A percentile compares a stretch with the other conserved stretches of the same genome.
phyloP scores from a whole-genome alignment of 2,888 invertebrate species.

The Philereme vetulata region DNA sequence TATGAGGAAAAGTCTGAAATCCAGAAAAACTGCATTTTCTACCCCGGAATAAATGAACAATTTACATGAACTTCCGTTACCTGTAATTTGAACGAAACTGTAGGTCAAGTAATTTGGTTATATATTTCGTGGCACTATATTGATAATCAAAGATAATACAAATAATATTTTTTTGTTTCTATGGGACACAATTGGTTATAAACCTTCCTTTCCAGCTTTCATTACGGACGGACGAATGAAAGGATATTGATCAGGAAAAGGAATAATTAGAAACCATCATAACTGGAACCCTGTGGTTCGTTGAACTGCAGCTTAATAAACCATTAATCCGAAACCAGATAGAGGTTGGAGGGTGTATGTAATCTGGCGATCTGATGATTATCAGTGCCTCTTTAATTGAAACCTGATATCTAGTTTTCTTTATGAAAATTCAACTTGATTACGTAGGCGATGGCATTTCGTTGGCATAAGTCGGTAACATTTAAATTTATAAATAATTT shows the following conservation, averaged over 20 bases:
- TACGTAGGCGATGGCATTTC: constrained; percentile 41
- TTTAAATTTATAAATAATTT: constrained; percentile 28
- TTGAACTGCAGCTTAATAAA: constrained; percentile 35
- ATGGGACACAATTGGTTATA: too few relatives aligned
- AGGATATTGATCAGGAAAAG: constrained; percentile 45
- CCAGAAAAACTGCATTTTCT: too few relatives aligned
- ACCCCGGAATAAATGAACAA: too few relatives aligned
- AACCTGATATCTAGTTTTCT: constrained; percentile 57
- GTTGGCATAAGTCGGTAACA: constrained; percentile 6
- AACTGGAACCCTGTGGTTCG: constrained; percentile 41
- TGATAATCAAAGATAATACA: too few relatives aligned
- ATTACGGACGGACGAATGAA: too few relatives aligned
- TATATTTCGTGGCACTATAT: too few relatives aligned
- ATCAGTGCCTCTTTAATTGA: constrained; percentile 63
- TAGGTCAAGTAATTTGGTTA: too few relatives aligned
- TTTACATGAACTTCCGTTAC: too few relatives aligned
- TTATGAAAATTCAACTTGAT: constrained; percentile 38
- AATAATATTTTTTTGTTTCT: too few relatives aligned
- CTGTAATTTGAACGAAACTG: too few relatives aligned
- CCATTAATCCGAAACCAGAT: constrained; percentile 30
- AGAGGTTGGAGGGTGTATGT: constrained; percentile 33
- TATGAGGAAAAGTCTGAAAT: too few relatives aligned
- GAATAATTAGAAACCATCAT: constrained; percentile 49
- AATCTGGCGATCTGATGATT: constrained; percentile 48
- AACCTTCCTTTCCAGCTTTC: too few relatives aligned